phyloP scores from a whole-genome alignment of 35 echinoderm and acorn worm species.

The Apostichopus japonicus region DNA sequence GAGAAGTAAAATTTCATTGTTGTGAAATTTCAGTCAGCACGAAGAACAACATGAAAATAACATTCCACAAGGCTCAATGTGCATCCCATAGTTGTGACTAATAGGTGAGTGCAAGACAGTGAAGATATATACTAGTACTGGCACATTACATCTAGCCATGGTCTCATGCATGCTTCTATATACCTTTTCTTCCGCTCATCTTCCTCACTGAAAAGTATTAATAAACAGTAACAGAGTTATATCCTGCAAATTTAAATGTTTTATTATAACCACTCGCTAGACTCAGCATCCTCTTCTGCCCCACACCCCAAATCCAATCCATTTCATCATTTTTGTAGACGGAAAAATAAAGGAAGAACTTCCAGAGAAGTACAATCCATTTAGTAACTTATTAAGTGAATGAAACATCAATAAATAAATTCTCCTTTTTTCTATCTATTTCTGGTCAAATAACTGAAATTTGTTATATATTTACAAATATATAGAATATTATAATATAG shows the following conservation, averaged over 20 bases:
- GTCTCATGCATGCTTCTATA: not conserved
- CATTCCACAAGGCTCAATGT: not conserved
- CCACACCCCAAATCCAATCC: too few relatives aligned
- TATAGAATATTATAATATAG: not conserved
- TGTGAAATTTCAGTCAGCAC: too few relatives aligned
- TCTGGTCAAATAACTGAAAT: not conserved
- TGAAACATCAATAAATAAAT: too few relatives aligned
- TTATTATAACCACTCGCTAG: too few relatives aligned
- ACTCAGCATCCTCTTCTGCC: too few relatives aligned
- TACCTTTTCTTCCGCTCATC: slow-evolving; percentile 76
- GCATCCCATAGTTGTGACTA: not conserved
- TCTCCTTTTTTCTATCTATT: too few relatives aligned
- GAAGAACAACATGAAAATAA: too few relatives aligned
- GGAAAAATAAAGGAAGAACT: too few relatives aligned
- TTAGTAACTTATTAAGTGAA: too few relatives aligned
- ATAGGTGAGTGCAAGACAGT: not conserved
- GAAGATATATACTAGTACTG: not conserved
- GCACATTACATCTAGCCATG: not conserved
- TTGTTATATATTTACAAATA: not conserved
- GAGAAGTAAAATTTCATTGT: too few relatives aligned
- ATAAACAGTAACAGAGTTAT: not conserved
- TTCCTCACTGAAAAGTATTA: slow-evolving; percentile 62
- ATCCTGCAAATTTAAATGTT: not conserved
- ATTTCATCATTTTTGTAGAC: too few relatives aligned
- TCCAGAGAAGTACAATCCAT: too few relatives aligned